A percentile compares a stretch with the other conserved stretches of the same genome.
Evolutionary conservation across 2,888 invertebrate genomes (phyloP).

Genomic region (Poecilus cupreus): DNA sequence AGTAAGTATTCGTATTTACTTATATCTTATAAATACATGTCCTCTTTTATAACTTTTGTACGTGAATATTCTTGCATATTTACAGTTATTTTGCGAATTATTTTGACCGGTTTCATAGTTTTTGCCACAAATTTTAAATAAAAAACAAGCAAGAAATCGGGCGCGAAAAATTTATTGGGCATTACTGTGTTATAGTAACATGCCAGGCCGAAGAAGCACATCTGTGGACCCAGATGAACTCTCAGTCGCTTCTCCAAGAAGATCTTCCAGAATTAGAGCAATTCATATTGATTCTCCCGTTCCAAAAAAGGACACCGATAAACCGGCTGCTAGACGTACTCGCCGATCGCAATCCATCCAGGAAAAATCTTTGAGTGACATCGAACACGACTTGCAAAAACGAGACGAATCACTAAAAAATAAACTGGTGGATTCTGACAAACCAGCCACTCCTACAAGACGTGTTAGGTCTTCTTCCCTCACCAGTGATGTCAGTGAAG

Average conservation of each 20-base stretch:
- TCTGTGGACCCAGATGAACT: conserved; percentile 51
- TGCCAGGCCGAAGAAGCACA: conserved; percentile 48
- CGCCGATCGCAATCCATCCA: conserved; percentile 39
- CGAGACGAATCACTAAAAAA: conserved; percentile 22
- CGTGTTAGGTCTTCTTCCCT: conserved; percentile 28
- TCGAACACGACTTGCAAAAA: conserved; percentile 1
- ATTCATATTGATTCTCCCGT: conserved; percentile 34
- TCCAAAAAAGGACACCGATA: conserved; percentile 2
- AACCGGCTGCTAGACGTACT: conserved; percentile 17
- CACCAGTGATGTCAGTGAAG: neutral
- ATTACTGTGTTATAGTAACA: conserved; percentile 32
- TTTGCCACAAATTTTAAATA: neutral
- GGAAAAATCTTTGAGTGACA: conserved; percentile 36
- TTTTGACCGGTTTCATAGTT: neutral
- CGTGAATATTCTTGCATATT: neutral
- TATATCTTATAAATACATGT: neutral
- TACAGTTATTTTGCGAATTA: neutral
- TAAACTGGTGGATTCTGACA: neutral
- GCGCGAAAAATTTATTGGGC: neutral
- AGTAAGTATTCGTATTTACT: conserved; percentile 22
- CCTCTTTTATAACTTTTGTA: neutral
- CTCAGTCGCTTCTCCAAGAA: conserved; percentile 33
- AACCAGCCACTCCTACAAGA: neutral
- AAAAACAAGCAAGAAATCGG: neutral
- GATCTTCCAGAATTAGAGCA: conserved; percentile 33